Evolutionary conservation across 1,140 invertebrate species (phyloP), one percentile per base, ranked within the genome.

Genomic region (Andrena cerasifolii): DNA sequence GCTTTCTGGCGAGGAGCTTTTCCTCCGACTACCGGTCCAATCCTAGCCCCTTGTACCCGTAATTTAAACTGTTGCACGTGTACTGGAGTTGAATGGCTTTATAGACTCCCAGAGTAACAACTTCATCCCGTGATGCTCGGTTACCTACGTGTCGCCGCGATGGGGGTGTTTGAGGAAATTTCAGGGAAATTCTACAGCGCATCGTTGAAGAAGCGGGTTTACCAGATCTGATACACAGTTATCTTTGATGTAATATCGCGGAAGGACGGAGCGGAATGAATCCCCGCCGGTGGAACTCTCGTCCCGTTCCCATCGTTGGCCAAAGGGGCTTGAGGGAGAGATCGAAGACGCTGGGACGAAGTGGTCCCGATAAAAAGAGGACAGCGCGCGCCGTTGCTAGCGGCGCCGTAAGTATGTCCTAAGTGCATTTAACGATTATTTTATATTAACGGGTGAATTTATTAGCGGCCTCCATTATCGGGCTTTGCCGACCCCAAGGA

Each of bases 371-470:
- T 89, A 91, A 89, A 91, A 89, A 76, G 89, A 87, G 84, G 78
- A 90, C 80, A 80, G 82, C 80, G 79, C 79, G 78, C 73, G 80
- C 73, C 84, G 86, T 81, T 86, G 88, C 89, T 84, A 88, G 86
- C 86, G 81, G 75, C 83, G 79, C 80, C 83, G 88, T 91, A 90
- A 90, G 89, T 90, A 90, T 86, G 86, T 87, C 87, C 88, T 92
- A 91, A 92, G 91, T 92, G 91, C 91, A 92, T 92, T 91, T 91
- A 92, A 91, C 91, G 90, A 92, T 91, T 91, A 92, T 92, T 92
- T 92, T 91, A 91, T 92, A 92, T 92, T 91, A 91, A 91, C 87
- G 86, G 88, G 76, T 85, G 81, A 91, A 92, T 92, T 92, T 92
- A 91, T 90, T 90, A 91, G 88, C 77, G 85, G 87, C 88, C 86